A percentile compares a stretch with the other conserved stretches of the same genome.
phyloP scores from a whole-genome alignment of 2,888 invertebrate species.

The Oscheius myriophilus region DNA sequence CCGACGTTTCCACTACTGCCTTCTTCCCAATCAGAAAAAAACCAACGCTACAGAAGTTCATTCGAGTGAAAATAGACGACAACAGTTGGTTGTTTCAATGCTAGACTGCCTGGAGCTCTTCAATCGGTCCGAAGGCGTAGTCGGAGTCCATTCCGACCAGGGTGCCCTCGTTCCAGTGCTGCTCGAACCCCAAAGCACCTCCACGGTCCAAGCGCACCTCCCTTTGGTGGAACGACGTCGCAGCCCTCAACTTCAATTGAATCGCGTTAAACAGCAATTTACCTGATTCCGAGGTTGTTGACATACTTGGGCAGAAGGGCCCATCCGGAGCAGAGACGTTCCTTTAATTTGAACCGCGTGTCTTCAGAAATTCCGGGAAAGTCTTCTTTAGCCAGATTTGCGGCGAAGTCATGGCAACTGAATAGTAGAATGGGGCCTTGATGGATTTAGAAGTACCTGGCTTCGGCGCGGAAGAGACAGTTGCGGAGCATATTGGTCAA shows the following conservation, averaged over 20 bases:
- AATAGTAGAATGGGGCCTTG: no score
- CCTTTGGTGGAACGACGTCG: background rate
- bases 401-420: no score
- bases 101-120: no score
- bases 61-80: no score
- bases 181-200: background rate
- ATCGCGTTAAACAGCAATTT: background rate
- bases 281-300: conserved; percentile 38
- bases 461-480: background rate
- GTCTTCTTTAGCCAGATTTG: no score
- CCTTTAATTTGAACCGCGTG: conserved; percentile 37
- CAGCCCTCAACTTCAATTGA: background rate
- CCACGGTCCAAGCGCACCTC: background rate
- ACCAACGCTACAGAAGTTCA: no score
- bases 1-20: no score
- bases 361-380: no score
- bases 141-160: background rate
- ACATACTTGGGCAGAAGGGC: conserved; percentile 38
- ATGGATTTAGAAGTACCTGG: no score
- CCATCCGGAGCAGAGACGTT: conserved; percentile 49
- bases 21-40: no score
- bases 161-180: background rate
- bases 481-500: conserved; percentile 1
- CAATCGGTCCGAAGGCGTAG: background rate
- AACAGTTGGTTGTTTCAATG: no score